A percentile compares a stretch with the other conserved stretches of the same genome.
Conservation (phyloP, 2,888 invertebrate genomes). For the Chymomyza amoena region DNA sequence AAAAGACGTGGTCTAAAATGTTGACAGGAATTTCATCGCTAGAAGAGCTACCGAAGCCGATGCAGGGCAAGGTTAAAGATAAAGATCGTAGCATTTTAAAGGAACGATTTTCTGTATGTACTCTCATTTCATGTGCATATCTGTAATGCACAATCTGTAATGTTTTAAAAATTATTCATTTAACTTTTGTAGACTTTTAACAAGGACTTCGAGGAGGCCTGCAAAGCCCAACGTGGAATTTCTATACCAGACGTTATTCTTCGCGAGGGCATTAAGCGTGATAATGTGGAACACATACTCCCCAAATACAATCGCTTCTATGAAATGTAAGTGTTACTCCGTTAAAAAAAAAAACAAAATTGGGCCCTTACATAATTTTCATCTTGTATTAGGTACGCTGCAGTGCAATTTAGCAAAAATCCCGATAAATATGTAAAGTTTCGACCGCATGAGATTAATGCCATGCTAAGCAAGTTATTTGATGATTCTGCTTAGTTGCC, state of each 20-base stretch:
- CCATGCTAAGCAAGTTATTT: constrained; percentile 93
- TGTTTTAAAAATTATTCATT: too few species aligned
- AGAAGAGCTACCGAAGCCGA: constrained; percentile 84
- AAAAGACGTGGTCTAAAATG: constrained; percentile 89
- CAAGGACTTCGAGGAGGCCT: constrained; percentile 95
- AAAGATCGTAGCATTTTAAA: constrained; percentile 91
- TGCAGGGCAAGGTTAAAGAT: constrained; percentile 88
- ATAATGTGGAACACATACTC: constrained; percentile 92
- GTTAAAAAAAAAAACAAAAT: neutral
- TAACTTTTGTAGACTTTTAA: constrained; percentile 87
- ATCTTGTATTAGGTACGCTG: constrained; percentile 81
- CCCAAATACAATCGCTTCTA: constrained; percentile 91
- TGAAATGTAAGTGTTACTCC: constrained; percentile 81
- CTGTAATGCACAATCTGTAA: too few species aligned
- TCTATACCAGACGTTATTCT: constrained; percentile 96
- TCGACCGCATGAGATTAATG: constrained; percentile 89
- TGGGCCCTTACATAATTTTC: constrained; percentile 1
- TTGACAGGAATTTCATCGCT: constrained; percentile 85
- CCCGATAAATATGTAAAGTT: constrained; percentile 96
- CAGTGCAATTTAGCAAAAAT: constrained; percentile 93
- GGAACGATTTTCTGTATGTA: constrained; percentile 91
- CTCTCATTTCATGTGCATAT: neutral
- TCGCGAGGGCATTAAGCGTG: constrained; percentile 91
- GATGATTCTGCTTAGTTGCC: constrained; percentile 82
- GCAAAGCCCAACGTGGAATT: constrained; percentile 91